Base-by-base conservation (phyloP, 1,140 invertebrate genomes). In the Gryllus bimaculatus region DNA sequence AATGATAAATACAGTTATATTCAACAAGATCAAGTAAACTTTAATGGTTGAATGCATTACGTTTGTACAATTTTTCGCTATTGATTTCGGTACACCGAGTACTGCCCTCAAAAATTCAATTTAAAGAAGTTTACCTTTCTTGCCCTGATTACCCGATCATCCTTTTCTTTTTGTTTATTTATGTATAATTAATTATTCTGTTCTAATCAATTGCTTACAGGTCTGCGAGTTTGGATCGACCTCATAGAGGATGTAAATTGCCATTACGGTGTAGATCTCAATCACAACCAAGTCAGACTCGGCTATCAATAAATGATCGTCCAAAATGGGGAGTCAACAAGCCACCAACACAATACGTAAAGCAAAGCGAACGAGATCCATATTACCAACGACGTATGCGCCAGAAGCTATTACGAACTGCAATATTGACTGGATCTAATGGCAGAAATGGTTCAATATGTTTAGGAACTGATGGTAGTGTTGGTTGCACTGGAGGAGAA, bases 351-450 rank as follows among this genome's bases (percentile, higher is more conserved):
- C 89, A 92, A 81, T 93, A 93, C 83, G 87, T 92, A 81, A 93
- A 93, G 80, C 92, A 93, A 85, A 93, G 92, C 82, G 92, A 93
- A 83, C 92, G 93, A 83, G 92, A 93, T 85, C 91, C 91, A 21
- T 89, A 92, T 83, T 93, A 93, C 83, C 88, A 89, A 74, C 90
- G 90, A 85, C 88, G 91, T 81, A 82, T 91, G 81, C 90, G 91
- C 85, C 83, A 89, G 82, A 88, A 89, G 83, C 85, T 86, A 79
- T 85, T 88, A 78, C 86, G 87, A 83, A 83, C 85, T n/a, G 86
- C 76, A 5, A 21, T 77, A 8, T 13, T 77, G 39, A 1, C 54
- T 13, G 54, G 54, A 66, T 66, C 54, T 66, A 66, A 66, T 66
- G 54, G 54, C 54, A 39, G 26, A 39, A 39, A 5, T 39, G 18